Percentiles rank a stretch among this genome's conserved stretches.
These are phyloP conservation scores for Diarsia brunnea DNA, from an alignment of 2,888 invertebrate genomes.

Conservation along the genomic window DNA sequence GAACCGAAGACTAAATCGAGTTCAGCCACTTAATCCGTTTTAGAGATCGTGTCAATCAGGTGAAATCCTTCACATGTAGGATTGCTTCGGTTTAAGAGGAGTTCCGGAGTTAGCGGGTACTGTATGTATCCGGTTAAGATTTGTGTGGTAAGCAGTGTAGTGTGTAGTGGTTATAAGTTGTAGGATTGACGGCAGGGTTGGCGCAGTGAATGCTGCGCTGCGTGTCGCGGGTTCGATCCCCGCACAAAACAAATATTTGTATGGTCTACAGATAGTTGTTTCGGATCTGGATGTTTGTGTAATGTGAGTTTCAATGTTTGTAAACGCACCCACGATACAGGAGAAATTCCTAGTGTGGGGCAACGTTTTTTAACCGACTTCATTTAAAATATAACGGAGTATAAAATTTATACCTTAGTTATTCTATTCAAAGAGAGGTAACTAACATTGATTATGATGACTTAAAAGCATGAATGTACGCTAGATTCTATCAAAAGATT, in stretches of 20 bases:
- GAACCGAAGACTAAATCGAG: slow-evolving; percentile 31
- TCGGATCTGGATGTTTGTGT: no score
- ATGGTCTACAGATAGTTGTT: no score
- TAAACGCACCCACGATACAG: no score
- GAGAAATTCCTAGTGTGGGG: no score
- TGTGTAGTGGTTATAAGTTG: no score
- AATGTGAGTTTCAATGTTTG: no score
- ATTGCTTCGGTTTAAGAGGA: slow-evolving; percentile 34
- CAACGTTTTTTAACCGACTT: no score
- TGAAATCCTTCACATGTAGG: slow-evolving; percentile 45
- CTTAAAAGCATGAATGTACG: neutral
- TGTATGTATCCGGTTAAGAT: neutral
- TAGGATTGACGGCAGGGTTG: no score
- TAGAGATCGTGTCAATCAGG: slow-evolving; percentile 49
- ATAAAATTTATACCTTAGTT: neutral
- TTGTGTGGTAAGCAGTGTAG: neutral
- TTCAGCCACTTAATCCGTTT: slow-evolving; percentile 38
- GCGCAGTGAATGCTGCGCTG: no score
- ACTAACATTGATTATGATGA: neutral
- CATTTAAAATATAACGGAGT: no score
- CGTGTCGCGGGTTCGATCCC: no score
- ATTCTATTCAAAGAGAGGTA: neutral
- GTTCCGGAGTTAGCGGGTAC: slow-evolving; percentile 24
- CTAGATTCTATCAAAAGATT: neutral
- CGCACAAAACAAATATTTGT: no score